These are phyloP conservation scores for Megaptera novaeangliae DNA, from an alignment of 2,113 vertebrate genomes.

Conservation along the genomic window DNA sequence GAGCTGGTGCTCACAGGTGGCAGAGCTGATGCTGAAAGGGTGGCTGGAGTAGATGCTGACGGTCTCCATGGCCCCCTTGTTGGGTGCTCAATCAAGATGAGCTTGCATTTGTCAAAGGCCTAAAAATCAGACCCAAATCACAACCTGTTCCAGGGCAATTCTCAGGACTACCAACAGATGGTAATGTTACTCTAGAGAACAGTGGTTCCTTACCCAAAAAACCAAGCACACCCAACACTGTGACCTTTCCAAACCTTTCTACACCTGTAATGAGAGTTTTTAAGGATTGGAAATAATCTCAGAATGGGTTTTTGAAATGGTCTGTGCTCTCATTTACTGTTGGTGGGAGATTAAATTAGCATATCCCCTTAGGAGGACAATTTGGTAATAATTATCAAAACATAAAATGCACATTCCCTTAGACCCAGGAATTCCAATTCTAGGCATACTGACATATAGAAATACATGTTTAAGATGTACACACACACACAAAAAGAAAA, in stretches of 20 bases:
- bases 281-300: background rate
- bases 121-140: background rate
- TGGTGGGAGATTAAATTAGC: background rate
- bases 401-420: background rate
- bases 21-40: background rate
- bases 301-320: background rate
- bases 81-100: background rate
- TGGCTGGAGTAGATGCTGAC: background rate
- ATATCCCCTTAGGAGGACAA: background rate
- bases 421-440: background rate
- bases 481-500: background rate
- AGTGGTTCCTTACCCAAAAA: background rate
- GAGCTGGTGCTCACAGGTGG: background rate
- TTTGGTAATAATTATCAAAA: background rate
- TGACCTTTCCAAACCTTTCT: background rate
- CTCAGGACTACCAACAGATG: background rate
- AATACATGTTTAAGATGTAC: background rate
- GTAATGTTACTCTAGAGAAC: background rate
- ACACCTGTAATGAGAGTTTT: background rate
- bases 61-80: background rate
- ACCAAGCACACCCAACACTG: background rate
- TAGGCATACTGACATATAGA: background rate
- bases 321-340: background rate
- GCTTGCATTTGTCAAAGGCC: background rate
- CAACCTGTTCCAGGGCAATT: background rate